Percentiles rank a stretch among this genome's conserved stretches.
Evolutionary conservation across 2,888 invertebrate genomes (phyloP).

Genomic region (Piscicola geometra): DNA sequence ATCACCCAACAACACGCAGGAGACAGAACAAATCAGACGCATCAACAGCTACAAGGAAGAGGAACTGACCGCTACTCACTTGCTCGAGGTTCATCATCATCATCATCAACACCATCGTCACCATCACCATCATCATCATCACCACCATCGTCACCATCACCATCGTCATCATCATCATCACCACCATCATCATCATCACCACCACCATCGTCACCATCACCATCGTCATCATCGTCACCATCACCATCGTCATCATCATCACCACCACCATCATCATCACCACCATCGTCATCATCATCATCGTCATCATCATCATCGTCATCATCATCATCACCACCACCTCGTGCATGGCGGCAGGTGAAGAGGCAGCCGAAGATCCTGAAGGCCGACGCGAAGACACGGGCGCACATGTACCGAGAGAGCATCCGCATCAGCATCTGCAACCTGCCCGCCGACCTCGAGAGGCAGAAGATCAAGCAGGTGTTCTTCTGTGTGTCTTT

Average conservation of each 20-base stretch:
- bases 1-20: slow-evolving; percentile 61
- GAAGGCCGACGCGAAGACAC: slow-evolving; percentile 89
- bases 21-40: slow-evolving; percentile 82
- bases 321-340: slow-evolving; percentile 13
- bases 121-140: not conserved
- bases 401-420: slow-evolving; percentile 95
- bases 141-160: not conserved
- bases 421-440: slow-evolving; percentile 71
- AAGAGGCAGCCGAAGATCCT: slow-evolving; percentile 91
- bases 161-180: not conserved
- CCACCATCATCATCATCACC: not conserved
- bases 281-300: slow-evolving; percentile 17
- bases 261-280: slow-evolving; percentile 17
- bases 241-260: slow-evolving; percentile 18
- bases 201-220: not conserved
- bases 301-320: slow-evolving; percentile 25
- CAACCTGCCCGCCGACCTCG: slow-evolving; percentile 50
- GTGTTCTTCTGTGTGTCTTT: slow-evolving; percentile 42
- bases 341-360: no score
- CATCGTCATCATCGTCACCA: slow-evolving; percentile 7
- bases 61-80: slow-evolving; percentile 83
- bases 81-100: no score
- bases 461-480: slow-evolving; percentile 53
- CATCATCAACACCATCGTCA: no score
- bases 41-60: slow-evolving; percentile 66